Conservation (phyloP, 1,140 invertebrate species). For the Zaprionus gabonicus region DNA sequence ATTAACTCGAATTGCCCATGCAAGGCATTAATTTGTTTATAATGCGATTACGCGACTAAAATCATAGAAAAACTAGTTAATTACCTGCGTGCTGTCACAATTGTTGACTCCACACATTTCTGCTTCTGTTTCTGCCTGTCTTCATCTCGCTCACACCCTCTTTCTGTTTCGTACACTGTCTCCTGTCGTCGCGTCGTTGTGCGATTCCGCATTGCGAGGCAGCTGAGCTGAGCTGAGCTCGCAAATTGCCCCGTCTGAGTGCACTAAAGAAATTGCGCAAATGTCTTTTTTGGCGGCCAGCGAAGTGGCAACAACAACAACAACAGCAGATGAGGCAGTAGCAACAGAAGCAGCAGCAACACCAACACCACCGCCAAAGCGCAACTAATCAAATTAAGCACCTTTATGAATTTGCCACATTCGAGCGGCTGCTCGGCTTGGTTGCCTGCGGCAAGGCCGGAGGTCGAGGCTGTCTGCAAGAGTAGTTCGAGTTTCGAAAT, state of each 20-base stretch:
- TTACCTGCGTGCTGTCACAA: slow-evolving; percentile 78
- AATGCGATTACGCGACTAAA: slow-evolving; percentile 61
- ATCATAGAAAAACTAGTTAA: slow-evolving; percentile 69
- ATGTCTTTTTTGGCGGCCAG: slow-evolving; percentile 19
- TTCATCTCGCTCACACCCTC: not conserved
- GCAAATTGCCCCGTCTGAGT: slow-evolving; percentile 31
- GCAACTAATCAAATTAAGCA: slow-evolving; percentile 71
- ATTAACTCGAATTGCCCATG: slow-evolving; percentile 37
- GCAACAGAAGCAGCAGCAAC: slow-evolving; percentile 5
- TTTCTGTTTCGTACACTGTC: not conserved
- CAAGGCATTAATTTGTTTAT: slow-evolving; percentile 78
- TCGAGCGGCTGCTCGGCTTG: slow-evolving; percentile 44
- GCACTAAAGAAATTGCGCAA: slow-evolving; percentile 47
- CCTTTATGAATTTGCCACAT: slow-evolving; percentile 55
- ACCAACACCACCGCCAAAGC: slow-evolving; percentile 23
- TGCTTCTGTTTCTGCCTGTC: slow-evolving; percentile 13
- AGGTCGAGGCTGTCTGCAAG: slow-evolving; percentile 40
- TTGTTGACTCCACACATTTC: slow-evolving; percentile 48
- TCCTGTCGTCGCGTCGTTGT: not conserved
- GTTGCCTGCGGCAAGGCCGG: slow-evolving; percentile 23
- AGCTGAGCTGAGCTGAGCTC: slow-evolving; percentile 28
- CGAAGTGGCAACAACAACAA: slow-evolving; percentile 17
- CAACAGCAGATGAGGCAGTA: not conserved
- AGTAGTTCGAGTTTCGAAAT: slow-evolving; percentile 1
- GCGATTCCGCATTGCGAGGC: slow-evolving; percentile 43